Percentiles rank a stretch among this genome's conserved stretches.
Conservation (phyloP, 2,888 invertebrate species). For the Synanthedon myopaeformis region DNA sequence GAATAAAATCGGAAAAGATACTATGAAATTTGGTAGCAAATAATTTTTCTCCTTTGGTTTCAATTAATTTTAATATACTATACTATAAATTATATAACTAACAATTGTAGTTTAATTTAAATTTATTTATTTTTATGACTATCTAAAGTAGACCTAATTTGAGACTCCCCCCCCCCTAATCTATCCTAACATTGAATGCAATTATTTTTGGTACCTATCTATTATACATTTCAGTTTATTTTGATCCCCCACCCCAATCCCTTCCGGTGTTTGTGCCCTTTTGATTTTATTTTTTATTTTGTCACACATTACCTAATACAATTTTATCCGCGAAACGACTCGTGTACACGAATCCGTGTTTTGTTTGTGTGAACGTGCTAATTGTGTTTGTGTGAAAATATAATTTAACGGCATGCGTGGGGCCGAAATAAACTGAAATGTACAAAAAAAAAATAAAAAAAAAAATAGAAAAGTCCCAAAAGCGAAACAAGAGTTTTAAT, state of each 20-base stretch:
- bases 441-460: constrained; percentile 20
- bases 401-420: constrained; percentile 42
- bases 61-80: no score
- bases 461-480: constrained; percentile 5
- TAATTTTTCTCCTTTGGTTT: no score
- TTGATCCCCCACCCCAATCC: constrained; percentile 39
- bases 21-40: no score
- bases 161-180: constrained; percentile 23
- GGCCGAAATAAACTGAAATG: constrained; percentile 66
- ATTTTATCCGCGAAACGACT: not conserved
- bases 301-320: constrained; percentile 1
- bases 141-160: constrained; percentile 15
- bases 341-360: constrained; percentile 1
- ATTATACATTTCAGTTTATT: constrained; percentile 71
- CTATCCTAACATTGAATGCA: constrained; percentile 57
- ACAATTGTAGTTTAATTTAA: constrained; percentile 16
- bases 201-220: constrained; percentile 50
- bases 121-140: constrained; percentile 17
- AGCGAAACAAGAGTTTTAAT: not conserved
- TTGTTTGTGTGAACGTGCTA: constrained; percentile 33
- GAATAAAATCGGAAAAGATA: no score
- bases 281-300: constrained; percentile 17
- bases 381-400: constrained; percentile 38
- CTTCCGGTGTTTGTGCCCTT: constrained; percentile 41
- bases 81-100: no score